Conservation (phyloP, 2,797 vertebrate genomes). For the Coregonus ussuriensis region DNA sequence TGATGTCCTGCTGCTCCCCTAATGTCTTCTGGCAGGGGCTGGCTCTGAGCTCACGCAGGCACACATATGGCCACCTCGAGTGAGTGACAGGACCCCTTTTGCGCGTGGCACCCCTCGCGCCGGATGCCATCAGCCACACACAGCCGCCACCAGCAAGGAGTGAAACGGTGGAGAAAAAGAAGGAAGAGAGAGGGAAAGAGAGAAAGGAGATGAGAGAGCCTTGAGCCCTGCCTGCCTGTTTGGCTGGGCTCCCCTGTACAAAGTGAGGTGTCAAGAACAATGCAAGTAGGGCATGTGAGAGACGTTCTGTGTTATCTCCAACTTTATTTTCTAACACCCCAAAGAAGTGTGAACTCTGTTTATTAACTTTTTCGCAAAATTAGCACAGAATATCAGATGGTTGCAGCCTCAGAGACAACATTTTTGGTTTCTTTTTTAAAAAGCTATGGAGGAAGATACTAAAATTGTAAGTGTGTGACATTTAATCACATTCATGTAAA, state of each 20-base stretch:
- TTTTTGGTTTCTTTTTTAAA: background rate
- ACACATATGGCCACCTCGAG: slow-evolving; percentile 80
- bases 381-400: slow-evolving; percentile 2
- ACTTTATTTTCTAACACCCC: background rate
- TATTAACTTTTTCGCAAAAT: background rate
- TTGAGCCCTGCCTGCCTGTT: slow-evolving; percentile 35
- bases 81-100: slow-evolving; percentile 82
- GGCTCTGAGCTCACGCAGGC: slow-evolving; percentile 78
- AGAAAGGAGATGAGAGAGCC: slow-evolving; percentile 7
- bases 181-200: background rate
- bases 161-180: slow-evolving; percentile 31
- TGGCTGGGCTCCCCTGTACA: slow-evolving; percentile 40
- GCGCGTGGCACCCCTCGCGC: slow-evolving; percentile 63
- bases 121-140: slow-evolving; percentile 71
- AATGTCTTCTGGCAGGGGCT: slow-evolving; percentile 83
- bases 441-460: background rate
- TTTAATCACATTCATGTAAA: no score
- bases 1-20: slow-evolving; percentile 81
- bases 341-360: no score
- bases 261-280: slow-evolving; percentile 51
- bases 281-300: slow-evolving; percentile 35
- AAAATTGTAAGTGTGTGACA: no score
- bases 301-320: slow-evolving; percentile 7
- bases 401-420: background rate
- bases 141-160: slow-evolving; percentile 59